phyloP scores from a whole-genome alignment of 1,140 invertebrate species.

The Melanaphis sacchari region DNA sequence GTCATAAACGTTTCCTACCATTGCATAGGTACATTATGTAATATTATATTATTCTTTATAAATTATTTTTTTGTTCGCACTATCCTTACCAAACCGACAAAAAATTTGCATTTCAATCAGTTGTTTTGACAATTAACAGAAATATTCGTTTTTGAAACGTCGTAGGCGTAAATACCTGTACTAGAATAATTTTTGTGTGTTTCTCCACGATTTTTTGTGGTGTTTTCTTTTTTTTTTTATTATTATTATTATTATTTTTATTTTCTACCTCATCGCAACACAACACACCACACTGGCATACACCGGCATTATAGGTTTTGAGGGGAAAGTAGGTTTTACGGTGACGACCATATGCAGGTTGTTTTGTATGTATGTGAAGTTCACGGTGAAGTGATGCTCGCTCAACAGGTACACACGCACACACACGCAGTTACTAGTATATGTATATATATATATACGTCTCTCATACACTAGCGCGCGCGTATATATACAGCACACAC shows the following conservation, averaged over 20 bases:
- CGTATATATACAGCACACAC: not conserved
- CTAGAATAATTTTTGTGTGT: not conserved
- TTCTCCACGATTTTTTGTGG: conserved; percentile 40
- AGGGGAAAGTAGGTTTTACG: conserved; percentile 58
- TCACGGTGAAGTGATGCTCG: conserved; percentile 58
- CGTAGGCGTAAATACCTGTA: not conserved
- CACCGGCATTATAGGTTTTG: conserved; percentile 34
- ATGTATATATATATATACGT: not conserved
- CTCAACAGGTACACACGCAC: conserved; percentile 50
- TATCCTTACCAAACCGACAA: not conserved
- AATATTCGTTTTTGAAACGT: conserved; percentile 1
- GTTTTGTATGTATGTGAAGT: conserved; percentile 52
- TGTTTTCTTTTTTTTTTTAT: conserved; percentile 44
- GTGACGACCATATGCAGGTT: conserved; percentile 58
- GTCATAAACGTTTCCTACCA: not conserved
- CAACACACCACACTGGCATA: not conserved
- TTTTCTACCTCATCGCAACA: conserved; percentile 14
- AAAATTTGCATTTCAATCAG: conserved; percentile 46
- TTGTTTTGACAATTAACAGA: conserved; percentile 25
- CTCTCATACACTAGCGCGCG: not conserved
- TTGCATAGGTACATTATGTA: not conserved
- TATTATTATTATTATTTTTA: not conserved
- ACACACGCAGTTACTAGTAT: not conserved
- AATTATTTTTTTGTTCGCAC: conserved; percentile 30
- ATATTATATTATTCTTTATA: not conserved